Base-by-base conservation (phyloP, 2,888 invertebrate species). In the Eupithecia subfuscata region DNA sequence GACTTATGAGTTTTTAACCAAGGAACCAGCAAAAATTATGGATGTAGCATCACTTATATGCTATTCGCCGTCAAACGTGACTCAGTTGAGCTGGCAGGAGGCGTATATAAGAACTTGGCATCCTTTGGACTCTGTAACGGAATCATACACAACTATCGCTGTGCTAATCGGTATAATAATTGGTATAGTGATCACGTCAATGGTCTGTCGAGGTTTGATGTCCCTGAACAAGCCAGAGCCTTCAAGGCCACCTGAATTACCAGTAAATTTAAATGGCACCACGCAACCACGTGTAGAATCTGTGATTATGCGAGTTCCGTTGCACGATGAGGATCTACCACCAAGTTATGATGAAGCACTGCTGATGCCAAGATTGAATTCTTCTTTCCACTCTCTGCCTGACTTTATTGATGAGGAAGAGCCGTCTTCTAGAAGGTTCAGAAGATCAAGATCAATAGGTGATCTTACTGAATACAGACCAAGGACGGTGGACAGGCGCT, bases 261-360 rank as follows among this genome's bases (percentile, higher is more conserved):
- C 88, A 30, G 79, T 90, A 78, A 94, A 90, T 82, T 84, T 86
- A 79, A 91, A 92, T 73, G 89, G 90, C 8, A 82, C 82, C 18
- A 79, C 85, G 5, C 88, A 87, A 74, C 81, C 89, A 11, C 85
- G 90, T 70, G 84, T 82, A 8, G 93, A 94, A 34, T 84, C 91
- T 30, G 89, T 92, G 2, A 85, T 91, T 18, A 80, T 92, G 82
- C 84, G 95, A 71, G 86, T 93, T 60, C 93, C 93, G 16, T 75
- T 93, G 52, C 86, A 81, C 0, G 86, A 86, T 0, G 92, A 93
- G 69, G 95, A 95, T 79, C 84, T 90, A 2, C 96, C 97, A 60
- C 97, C 97, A 0, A 96, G 95, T 16, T 97, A 97, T 84, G 97
- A 96, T 75, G 97, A 97, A 87, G 97, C 97, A 0, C 90, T 97